Percentiles rank a stretch among this genome's conserved stretches.
Conservation (phyloP, 1,140 invertebrate species). For the Drosophila arizonae region DNA sequence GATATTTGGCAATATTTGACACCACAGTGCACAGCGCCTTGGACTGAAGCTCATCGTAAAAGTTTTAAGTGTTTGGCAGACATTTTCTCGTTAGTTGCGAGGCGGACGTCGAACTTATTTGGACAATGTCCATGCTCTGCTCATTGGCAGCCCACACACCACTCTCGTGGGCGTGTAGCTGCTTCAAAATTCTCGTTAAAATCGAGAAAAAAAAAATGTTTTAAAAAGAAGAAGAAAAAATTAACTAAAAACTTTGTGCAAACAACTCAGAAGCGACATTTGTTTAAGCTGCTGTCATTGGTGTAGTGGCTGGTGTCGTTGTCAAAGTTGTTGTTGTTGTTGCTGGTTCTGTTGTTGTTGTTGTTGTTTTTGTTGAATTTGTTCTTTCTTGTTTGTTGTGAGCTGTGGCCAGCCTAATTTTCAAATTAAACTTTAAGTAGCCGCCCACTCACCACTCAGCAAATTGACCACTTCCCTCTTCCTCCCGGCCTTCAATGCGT, state of each 20-base stretch:
- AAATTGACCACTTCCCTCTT: constrained; percentile 39
- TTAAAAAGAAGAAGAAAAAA: constrained; percentile 50
- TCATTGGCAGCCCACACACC: constrained; percentile 20
- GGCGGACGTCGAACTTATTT: constrained; percentile 70
- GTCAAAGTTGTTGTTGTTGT: constrained; percentile 19
- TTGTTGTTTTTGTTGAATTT: constrained; percentile 28
- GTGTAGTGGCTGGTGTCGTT: constrained; percentile 30
- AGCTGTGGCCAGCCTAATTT: constrained; percentile 54
- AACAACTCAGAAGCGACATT: constrained; percentile 64
- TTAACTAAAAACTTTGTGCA: constrained; percentile 73
- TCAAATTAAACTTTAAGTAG: constrained; percentile 70
- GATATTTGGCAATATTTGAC: not conserved
- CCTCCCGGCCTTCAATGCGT: not conserved
- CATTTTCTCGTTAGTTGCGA: constrained; percentile 76
- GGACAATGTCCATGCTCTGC: constrained; percentile 54
- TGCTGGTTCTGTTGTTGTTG: constrained; percentile 15
- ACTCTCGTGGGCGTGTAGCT: constrained; percentile 28
- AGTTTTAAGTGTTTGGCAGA: constrained; percentile 78
- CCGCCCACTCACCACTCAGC: constrained; percentile 23
- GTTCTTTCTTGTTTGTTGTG: constrained; percentile 18
- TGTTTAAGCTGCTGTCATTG: constrained; percentile 54
- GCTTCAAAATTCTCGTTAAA: constrained; percentile 70
- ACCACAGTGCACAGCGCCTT: constrained; percentile 35
- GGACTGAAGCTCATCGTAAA: constrained; percentile 70
- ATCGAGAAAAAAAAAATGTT: constrained; percentile 24